A percentile compares a stretch with the other conserved stretches of the same genome.
Conservation (phyloP, 2,113 vertebrate species). For the Narcine bancroftii region DNA sequence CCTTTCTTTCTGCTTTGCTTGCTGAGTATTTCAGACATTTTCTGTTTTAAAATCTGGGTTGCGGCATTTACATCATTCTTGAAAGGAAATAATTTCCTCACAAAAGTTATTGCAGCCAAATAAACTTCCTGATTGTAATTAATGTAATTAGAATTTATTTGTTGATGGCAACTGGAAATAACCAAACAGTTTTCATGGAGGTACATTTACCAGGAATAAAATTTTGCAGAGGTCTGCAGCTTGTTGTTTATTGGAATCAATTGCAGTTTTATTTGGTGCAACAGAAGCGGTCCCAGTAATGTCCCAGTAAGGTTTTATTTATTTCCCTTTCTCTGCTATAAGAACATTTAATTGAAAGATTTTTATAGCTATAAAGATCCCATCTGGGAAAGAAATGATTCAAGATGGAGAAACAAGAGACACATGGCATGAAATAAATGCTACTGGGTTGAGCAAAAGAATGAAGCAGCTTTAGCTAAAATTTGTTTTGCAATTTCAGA, state of each 20-base stretch:
- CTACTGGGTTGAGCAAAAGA: not conserved
- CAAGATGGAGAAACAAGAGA: not conserved
- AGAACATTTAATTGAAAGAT: not conserved
- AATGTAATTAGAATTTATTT: not conserved
- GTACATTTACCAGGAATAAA: not conserved
- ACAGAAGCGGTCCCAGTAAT: not conserved
- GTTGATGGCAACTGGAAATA: too few species aligned
- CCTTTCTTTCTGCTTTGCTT: too few species aligned
- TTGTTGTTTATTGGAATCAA: not conserved
- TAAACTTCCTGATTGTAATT: too few species aligned
- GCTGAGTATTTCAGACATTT: too few species aligned
- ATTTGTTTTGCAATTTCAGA: not conserved
- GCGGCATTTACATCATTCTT: too few species aligned
- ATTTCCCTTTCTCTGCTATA: not conserved
- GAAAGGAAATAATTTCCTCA: too few species aligned
- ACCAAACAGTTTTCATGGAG: not conserved
- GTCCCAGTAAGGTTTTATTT: not conserved
- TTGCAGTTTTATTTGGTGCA: not conserved
- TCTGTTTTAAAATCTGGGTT: too few species aligned
- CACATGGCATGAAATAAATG: not conserved
- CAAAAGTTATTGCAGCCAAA: too few species aligned
- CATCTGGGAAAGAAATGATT: not conserved
- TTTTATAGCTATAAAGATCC: conserved; percentile 4
- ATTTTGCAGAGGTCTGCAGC: not conserved
- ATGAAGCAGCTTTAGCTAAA: not conserved